Conservation (phyloP, 2,113 vertebrate genomes). For the Callithrix jacchus region DNA sequence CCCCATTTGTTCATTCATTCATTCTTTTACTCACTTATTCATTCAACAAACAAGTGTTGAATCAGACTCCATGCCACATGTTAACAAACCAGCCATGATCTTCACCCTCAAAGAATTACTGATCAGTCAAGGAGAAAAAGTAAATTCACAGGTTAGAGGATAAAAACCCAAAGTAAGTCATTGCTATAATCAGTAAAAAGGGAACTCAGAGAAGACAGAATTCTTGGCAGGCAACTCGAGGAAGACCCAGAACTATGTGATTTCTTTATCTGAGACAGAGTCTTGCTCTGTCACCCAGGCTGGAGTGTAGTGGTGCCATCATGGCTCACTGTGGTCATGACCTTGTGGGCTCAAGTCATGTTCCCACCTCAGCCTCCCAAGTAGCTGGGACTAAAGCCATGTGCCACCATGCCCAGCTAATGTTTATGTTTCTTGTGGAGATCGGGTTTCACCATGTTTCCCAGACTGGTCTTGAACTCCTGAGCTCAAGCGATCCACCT, state of each 20-base stretch:
- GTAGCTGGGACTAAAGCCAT: too few relatives aligned
- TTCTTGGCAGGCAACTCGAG: not conserved
- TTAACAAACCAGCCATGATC: not conserved
- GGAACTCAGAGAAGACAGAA: not conserved
- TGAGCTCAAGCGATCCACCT: too few relatives aligned
- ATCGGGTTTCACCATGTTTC: too few relatives aligned
- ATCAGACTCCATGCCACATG: not conserved
- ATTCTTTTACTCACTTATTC: not conserved
- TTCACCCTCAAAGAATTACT: not conserved
- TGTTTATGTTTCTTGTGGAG: too few relatives aligned
- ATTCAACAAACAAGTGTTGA: not conserved
- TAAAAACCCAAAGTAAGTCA: not conserved
- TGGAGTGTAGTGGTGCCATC: too few relatives aligned
- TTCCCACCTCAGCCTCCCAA: too few relatives aligned
- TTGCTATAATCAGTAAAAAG: not conserved
- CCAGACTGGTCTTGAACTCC: too few relatives aligned
- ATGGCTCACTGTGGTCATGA: too few relatives aligned
- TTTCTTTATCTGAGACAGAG: not conserved
- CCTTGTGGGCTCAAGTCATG: too few relatives aligned
- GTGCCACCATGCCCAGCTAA: too few relatives aligned
- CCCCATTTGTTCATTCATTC: not conserved
- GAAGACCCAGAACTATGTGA: not conserved
- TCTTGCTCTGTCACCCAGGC: too few relatives aligned
- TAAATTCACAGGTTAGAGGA: not conserved
- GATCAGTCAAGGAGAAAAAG: not conserved